A percentile compares a stretch with the other conserved stretches of the same genome.
Evolutionary conservation across 2,888 invertebrate genomes (phyloP).

Genomic region (Apodemia zela): DNA sequence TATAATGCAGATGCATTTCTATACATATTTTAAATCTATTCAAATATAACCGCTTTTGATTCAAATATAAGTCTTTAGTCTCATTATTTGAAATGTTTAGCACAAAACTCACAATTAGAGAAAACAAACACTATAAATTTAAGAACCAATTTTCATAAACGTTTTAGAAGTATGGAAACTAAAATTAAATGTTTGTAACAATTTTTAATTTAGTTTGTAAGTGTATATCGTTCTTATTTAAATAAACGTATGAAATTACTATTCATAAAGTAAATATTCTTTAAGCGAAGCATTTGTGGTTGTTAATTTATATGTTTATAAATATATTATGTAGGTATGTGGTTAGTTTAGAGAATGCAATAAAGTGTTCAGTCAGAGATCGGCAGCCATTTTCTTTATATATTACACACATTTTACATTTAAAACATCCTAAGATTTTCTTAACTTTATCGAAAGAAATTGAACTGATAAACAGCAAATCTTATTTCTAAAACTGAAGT

Average conservation of each 20-base stretch:
- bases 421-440: too few relatives aligned
- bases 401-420: neutral
- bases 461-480: too few relatives aligned
- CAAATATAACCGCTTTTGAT: neutral
- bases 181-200: constrained; percentile 10
- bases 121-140: neutral
- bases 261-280: neutral
- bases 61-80: neutral
- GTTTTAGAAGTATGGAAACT: constrained; percentile 1
- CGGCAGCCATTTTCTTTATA: neutral
- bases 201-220: constrained; percentile 11
- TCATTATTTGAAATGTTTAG: neutral
- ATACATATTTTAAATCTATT: neutral
- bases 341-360: neutral
- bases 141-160: constrained; percentile 15
- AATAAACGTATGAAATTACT: neutral
- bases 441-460: too few relatives aligned
- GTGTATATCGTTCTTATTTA: constrained; percentile 1
- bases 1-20: neutral
- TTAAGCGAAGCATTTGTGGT: constrained; percentile 4
- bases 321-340: neutral
- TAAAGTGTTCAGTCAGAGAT: constrained; percentile 1
- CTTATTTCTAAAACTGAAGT: too few relatives aligned
- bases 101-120: neutral
- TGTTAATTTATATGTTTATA: constrained; percentile 11